phyloP scores from a whole-genome alignment of 1,140 invertebrate species.

The Drosophila parvula region DNA sequence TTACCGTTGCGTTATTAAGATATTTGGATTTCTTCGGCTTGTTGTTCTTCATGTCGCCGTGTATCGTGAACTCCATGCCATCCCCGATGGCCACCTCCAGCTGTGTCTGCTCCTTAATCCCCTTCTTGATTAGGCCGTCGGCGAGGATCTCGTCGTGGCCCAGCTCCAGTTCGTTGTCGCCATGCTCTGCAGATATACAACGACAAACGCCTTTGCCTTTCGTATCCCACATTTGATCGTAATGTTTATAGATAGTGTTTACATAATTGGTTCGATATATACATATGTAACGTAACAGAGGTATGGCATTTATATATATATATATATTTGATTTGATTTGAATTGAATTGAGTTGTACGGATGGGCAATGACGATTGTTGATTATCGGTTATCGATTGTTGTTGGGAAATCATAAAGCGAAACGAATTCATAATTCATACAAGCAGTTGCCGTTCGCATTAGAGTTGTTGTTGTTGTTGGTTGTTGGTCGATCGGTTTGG shows the following conservation, averaged over 20 bases:
- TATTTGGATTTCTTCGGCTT: constrained; percentile 89
- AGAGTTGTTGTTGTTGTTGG: constrained; percentile 63
- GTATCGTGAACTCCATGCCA: constrained; percentile 95
- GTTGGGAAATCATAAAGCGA: constrained; percentile 71
- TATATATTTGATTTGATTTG: constrained; percentile 38
- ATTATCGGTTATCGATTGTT: constrained; percentile 55
- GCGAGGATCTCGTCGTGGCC: constrained; percentile 90
- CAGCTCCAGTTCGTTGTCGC: constrained; percentile 87
- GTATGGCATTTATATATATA: constrained; percentile 43
- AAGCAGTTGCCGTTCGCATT: constrained; percentile 80
- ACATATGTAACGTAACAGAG: constrained; percentile 59
- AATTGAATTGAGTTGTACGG: constrained; percentile 30
- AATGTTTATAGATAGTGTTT: constrained; percentile 64
- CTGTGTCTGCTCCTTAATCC: constrained; percentile 94
- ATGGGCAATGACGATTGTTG: constrained; percentile 60
- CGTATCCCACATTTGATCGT: constrained; percentile 78
- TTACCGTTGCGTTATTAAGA: constrained; percentile 89
- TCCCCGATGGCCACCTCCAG: constrained; percentile 95
- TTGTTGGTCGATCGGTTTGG: constrained; percentile 58
- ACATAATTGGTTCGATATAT: constrained; percentile 64
- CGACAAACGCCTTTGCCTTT: constrained; percentile 85
- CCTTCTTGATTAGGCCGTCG: constrained; percentile 92
- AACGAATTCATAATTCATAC: constrained; percentile 70
- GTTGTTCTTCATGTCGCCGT: constrained; percentile 91
- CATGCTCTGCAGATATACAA: constrained; percentile 88